phyloP scores from a whole-genome alignment of 1,140 invertebrate genomes.

The Drosophila oshimai region DNA sequence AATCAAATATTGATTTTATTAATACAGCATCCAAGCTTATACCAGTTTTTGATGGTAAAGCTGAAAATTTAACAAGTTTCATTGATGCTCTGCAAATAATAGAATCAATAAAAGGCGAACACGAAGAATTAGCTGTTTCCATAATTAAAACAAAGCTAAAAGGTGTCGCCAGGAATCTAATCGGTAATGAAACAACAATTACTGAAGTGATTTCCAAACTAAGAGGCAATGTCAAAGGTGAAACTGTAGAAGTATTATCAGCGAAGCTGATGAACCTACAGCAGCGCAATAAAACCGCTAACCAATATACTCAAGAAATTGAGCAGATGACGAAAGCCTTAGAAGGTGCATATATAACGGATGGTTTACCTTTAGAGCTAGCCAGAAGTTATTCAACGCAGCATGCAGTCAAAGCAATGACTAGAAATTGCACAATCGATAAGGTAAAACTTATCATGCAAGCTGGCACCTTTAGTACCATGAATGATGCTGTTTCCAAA shows the following conservation, averaged over 20 bases:
- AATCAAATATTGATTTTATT: not conserved
- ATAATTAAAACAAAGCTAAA: not conserved
- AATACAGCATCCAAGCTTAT: not conserved
- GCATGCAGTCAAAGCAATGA: slow-evolving; percentile 10
- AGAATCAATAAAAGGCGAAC: not conserved
- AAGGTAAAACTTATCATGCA: slow-evolving; percentile 32
- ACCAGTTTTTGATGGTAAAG: not conserved
- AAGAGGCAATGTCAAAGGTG: not conserved
- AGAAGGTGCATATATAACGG: slow-evolving; percentile 10
- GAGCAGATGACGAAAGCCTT: not conserved
- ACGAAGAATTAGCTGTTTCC: not conserved
- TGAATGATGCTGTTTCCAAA: slow-evolving; percentile 18
- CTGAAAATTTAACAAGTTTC: not conserved
- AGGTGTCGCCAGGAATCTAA: not conserved
- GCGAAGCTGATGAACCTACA: not conserved
- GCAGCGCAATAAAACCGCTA: not conserved
- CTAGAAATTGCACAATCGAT: slow-evolving; percentile 12
- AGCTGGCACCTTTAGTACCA: slow-evolving; percentile 2
- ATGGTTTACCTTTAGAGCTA: not conserved
- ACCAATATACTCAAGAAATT: not conserved
- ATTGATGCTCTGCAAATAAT: not conserved
- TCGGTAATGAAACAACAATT: not conserved
- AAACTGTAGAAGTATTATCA: not conserved
- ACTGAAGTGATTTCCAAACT: not conserved
- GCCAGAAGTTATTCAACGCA: slow-evolving; percentile 13